Base-by-base conservation (phyloP, 2,113 vertebrate genomes). In the Pheucticus melanocephalus region DNA sequence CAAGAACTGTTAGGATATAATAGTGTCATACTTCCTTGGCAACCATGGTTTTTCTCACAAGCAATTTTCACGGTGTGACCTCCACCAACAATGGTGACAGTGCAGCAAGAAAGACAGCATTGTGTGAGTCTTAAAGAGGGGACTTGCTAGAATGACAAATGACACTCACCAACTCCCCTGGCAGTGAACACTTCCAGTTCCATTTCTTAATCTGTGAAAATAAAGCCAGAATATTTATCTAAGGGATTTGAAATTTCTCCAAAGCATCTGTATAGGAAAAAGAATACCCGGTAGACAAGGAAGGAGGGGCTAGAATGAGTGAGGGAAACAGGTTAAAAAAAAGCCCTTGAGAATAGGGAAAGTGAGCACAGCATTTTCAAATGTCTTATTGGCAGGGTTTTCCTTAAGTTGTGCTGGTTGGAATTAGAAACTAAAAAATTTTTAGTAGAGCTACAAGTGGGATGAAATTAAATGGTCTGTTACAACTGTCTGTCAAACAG, bases 21-120 rank as follows among this genome's bases (percentile, higher is more conserved):
- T 89, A 83, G 60, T 45, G 68, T 88, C 80, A 72, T 77, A 51
- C 82, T 95, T 92, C 82, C 85, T 66, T 92, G 93, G 88, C 90
- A 90, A 65, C 93, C 6, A 0, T 87, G 48, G 48, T 76, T 95
- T 51, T 95, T 69, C 82, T 93, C 73, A 73, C 51, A 66, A 86
- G 60, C 72, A 53, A 70, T 83, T 96, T 94, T 95, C 88, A 85
- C 0, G 2, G 82, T 68, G 68, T 86, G 88, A 86, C 72, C 79
- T 92, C 72, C 69, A 71, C 76, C 65, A 81, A 4, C 39, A 88
- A 84, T 60, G 48, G 82, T 93, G 71, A 57, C 84, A 57, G 47
- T 57, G 61, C 39, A 73, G 76, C 65, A 75, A 88, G 76, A 97
- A 88, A 77, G 76, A 82, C 88, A 84, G 86, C 68, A 71, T 86